Percentiles rank a stretch among this genome's conserved stretches.
phyloP scores from a whole-genome alignment of 2,113 vertebrate species.

The Chinchilla lanigera region DNA sequence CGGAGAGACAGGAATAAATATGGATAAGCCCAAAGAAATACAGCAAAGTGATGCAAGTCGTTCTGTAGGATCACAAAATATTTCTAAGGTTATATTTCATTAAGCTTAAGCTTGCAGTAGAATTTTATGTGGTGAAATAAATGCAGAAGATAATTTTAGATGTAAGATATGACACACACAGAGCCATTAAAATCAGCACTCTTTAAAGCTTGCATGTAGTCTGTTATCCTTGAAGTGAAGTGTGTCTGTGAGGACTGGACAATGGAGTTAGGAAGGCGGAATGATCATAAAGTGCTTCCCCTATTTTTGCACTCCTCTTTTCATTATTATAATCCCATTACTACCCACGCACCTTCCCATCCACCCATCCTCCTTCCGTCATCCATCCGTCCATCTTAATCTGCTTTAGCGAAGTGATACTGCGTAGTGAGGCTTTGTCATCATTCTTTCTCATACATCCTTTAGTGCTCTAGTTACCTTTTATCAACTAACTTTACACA shows the following conservation, averaged over 20 bases:
- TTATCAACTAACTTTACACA: neutral
- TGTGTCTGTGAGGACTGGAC: neutral
- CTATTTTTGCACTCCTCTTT: neutral
- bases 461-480: neutral
- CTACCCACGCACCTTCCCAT: neutral
- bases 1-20: neutral
- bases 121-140: neutral
- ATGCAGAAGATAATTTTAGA: neutral
- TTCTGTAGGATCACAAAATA: neutral
- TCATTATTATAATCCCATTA: neutral
- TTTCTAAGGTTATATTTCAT: neutral
- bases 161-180: neutral
- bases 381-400: neutral
- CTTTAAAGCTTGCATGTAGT: neutral
- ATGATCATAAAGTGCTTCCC: neutral
- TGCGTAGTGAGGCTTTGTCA: neutral
- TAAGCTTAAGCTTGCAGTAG: neutral
- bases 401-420: neutral
- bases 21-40: neutral
- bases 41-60: neutral
- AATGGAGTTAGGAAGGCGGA: neutral
- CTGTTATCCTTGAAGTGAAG: neutral
- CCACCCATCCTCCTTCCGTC: neutral
- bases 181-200: neutral
- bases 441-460: neutral